Evolutionary conservation across 35 echinoderm and acorn worm species (phyloP).

Genomic region (Amphiura filiformis): DNA sequence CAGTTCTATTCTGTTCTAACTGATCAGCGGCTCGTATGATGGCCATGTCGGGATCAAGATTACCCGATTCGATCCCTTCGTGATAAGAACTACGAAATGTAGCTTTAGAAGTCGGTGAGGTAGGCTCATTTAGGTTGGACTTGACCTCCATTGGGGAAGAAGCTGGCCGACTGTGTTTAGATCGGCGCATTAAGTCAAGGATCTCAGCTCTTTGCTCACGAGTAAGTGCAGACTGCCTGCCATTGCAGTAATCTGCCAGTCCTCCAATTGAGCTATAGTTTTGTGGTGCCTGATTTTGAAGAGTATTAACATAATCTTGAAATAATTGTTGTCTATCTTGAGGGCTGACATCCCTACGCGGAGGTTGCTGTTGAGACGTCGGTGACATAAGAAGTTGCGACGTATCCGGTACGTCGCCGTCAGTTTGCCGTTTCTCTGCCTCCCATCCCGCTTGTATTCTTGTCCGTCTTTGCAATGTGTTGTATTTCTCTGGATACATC

Average conservation of each 20-base stretch:
- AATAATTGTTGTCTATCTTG: conserved; percentile 43
- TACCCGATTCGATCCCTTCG: conserved; percentile 45
- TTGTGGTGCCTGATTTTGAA: conserved; percentile 53
- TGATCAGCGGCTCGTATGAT: conserved; percentile 82
- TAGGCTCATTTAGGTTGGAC: neutral
- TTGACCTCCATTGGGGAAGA: conserved; percentile 32
- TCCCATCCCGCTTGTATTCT: conserved; percentile 19
- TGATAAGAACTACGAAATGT: conserved; percentile 83
- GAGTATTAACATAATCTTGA: conserved; percentile 40
- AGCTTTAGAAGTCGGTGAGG: neutral
- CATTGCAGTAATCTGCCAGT: conserved; percentile 10
- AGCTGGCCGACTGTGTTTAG: conserved; percentile 56
- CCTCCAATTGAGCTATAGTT: conserved; percentile 35
- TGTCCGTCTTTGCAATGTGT: conserved; percentile 58
- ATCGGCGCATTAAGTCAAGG: conserved; percentile 70
- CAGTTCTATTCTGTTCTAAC: conserved; percentile 62
- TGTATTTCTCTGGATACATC: conserved; percentile 87
- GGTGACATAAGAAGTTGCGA: neutral
- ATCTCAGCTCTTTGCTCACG: conserved; percentile 86
- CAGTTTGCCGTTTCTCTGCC: neutral
- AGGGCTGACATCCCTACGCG: neutral
- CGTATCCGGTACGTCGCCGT: neutral
- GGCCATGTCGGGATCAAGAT: conserved; percentile 83
- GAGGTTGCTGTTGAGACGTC: neutral
- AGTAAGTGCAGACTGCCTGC: conserved; percentile 53